phyloP scores from a whole-genome alignment of 1,140 invertebrate genomes.

The Drosophila murphyi region DNA sequence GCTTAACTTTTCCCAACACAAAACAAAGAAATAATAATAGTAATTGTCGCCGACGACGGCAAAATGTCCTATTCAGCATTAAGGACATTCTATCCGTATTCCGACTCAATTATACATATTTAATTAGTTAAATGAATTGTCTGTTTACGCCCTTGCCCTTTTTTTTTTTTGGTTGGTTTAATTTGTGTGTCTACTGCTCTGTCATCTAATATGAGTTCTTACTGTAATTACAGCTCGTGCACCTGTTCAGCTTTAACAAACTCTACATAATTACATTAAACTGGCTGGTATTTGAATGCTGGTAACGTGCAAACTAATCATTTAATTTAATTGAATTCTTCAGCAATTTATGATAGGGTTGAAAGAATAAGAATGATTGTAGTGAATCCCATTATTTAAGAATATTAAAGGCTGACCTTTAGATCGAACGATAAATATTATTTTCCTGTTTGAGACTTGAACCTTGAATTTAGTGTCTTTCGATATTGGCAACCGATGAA shows the following conservation, averaged over 20 bases:
- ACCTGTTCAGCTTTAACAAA: conserved; percentile 3
- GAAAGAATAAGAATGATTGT: too few relatives aligned
- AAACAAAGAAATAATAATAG: background rate
- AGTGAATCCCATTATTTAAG: too few relatives aligned
- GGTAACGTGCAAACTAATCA: conserved; percentile 6
- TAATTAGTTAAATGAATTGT: conserved; percentile 49
- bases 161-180: background rate
- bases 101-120: conserved; percentile 23
- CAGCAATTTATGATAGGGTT: background rate
- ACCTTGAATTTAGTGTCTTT: too few relatives aligned
- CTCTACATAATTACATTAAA: conserved; percentile 2
- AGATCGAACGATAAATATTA: too few relatives aligned
- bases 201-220: conserved; percentile 1
- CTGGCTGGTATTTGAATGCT: background rate
- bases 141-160: background rate
- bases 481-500: too few relatives aligned
- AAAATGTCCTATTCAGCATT: background rate
- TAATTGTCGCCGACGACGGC: conserved; percentile 12
- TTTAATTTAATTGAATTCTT: background rate
- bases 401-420: too few relatives aligned
- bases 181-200: background rate
- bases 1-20: background rate
- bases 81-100: conserved; percentile 9
- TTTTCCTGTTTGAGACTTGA: too few relatives aligned
- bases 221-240: conserved; percentile 20